phyloP scores from a whole-genome alignment of 2,113 vertebrate species.

The Zosterops lateralis region DNA sequence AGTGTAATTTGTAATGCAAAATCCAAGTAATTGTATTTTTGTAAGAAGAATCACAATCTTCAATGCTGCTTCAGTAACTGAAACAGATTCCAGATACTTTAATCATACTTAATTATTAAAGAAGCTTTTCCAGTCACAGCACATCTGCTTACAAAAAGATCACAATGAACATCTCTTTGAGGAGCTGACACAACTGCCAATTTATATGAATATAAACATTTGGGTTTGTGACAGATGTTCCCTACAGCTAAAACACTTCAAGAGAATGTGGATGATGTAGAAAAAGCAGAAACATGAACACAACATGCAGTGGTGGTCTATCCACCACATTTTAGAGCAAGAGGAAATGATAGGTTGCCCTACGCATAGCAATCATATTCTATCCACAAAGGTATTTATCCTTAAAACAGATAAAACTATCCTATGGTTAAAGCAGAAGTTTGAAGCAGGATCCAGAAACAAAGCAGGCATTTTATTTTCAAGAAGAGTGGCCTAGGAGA shows the following conservation, averaged over 20 bases:
- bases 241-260: constrained; percentile 31
- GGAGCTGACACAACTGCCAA: constrained; percentile 27
- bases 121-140: constrained; percentile 26
- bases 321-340: neutral
- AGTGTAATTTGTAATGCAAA: constrained; percentile 18
- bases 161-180: neutral
- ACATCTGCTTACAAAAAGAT: constrained; percentile 44
- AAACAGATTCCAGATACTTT: constrained; percentile 22
- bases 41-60: neutral
- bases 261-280: neutral
- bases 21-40: neutral
- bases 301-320: neutral
- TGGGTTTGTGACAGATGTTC: constrained; percentile 36
- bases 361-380: constrained; percentile 6
- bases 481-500: neutral
- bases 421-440: constrained; percentile 3
- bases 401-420: constrained; percentile 11
- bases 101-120: constrained; percentile 8
- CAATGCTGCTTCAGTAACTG: neutral
- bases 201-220: constrained; percentile 22
- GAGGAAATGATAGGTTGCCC: constrained; percentile 21
- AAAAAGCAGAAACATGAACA: neutral
- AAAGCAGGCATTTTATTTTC: constrained; percentile 12
- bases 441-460: constrained; percentile 16
- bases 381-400: neutral